phyloP scores from a whole-genome alignment of 2,797 vertebrate genomes.

The Coregonus sp. region DNA sequence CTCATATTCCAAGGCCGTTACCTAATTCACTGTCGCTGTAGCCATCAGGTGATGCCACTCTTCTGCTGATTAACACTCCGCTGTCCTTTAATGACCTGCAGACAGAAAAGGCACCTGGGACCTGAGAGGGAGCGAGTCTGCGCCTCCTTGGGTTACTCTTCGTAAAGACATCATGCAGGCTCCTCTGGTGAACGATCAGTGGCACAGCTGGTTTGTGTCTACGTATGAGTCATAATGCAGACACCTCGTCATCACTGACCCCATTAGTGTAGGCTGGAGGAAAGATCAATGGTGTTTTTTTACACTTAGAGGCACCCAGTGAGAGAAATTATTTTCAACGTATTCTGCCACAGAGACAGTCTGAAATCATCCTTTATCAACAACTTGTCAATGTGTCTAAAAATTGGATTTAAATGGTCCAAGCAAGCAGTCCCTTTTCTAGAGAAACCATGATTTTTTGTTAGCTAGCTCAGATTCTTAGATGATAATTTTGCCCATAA shows the following conservation, averaged over 20 bases:
- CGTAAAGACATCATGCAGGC: background rate
- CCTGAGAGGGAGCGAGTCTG: background rate
- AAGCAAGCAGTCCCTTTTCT: background rate
- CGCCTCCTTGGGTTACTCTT: background rate
- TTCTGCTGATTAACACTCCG: background rate
- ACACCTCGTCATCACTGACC: slow-evolving; percentile 14
- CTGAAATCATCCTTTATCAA: background rate
- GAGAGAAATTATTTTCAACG: background rate
- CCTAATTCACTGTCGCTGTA: background rate
- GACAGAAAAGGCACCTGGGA: background rate
- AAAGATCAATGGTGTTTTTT: background rate
- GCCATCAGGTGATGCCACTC: background rate
- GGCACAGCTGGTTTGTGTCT: slow-evolving; percentile 55
- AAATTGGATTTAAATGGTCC: background rate
- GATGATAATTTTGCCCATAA: background rate
- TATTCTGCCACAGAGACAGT: background rate
- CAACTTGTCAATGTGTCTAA: background rate
- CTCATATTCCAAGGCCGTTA: background rate
- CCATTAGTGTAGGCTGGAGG: background rate
- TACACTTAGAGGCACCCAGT: background rate
- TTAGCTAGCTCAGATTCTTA: background rate
- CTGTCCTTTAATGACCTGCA: background rate
- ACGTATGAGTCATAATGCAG: slow-evolving; percentile 53
- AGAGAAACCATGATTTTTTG: background rate
- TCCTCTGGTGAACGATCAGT: slow-evolving; percentile 35